These are phyloP conservation scores for Carassius carassius DNA, from an alignment of 2,113 vertebrate genomes.

Conservation along the genomic window DNA sequence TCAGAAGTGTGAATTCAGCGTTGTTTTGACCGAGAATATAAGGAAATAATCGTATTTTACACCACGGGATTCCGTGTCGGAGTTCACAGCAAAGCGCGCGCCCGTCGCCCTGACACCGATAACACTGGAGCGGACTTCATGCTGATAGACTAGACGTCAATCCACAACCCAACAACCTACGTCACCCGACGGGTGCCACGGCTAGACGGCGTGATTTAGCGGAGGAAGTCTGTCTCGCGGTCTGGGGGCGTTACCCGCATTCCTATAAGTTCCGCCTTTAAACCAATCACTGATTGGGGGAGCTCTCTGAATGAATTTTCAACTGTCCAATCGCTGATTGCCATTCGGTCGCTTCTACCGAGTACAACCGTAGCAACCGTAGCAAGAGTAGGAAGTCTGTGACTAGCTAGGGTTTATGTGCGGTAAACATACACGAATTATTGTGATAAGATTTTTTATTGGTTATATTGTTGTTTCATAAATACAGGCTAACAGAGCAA, in stretches of 20 bases:
- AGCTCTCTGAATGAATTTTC: background rate
- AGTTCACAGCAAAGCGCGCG: conserved; percentile 1
- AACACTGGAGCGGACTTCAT: conserved; percentile 42
- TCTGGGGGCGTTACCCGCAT: conserved; percentile 19
- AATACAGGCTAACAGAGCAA: background rate
- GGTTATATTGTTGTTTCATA: background rate
- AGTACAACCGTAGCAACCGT: conserved; percentile 17
- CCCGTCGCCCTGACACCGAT: conserved; percentile 33
- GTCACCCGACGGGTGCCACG: conserved; percentile 56
- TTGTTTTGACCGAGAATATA: background rate
- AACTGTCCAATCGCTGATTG: background rate
- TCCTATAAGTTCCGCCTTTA: background rate
- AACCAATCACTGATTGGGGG: background rate
- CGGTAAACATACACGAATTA: background rate
- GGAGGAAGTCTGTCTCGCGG: conserved; percentile 47
- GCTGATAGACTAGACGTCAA: conserved; percentile 57
- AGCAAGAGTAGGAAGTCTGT: conserved; percentile 6
- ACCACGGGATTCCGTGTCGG: background rate
- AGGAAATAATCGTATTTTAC: background rate
- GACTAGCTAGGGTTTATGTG: background rate
- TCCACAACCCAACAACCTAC: conserved; percentile 58
- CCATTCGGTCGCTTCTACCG: background rate
- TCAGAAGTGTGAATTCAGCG: background rate
- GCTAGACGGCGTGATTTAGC: conserved; percentile 51
- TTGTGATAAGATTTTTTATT: background rate